Conservation (phyloP, 2,113 vertebrate genomes). For the Beaufortia kweichowensis region DNA sequence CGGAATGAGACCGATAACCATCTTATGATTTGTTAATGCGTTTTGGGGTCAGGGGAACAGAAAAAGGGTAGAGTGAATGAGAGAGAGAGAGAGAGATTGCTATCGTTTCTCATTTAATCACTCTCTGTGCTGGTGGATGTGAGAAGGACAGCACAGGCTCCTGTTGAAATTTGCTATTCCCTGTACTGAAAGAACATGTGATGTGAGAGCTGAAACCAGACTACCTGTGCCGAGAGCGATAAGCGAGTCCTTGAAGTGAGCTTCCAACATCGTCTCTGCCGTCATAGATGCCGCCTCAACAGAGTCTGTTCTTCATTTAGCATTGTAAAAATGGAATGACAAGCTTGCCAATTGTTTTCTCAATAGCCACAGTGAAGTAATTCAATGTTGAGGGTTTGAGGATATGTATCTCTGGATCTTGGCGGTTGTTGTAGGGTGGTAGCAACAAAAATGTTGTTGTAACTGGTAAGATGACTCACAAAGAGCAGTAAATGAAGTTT, state of each 20-base stretch:
- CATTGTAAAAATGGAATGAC: background rate
- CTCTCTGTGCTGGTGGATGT: conserved; percentile 33
- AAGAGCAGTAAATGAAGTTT: background rate
- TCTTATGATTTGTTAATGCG: conserved; percentile 51
- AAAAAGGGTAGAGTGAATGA: background rate
- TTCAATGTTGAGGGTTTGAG: background rate
- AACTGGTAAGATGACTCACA: background rate
- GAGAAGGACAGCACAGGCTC: conserved; percentile 41
- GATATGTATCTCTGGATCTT: background rate
- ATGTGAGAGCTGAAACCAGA: conserved; percentile 5
- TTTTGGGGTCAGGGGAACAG: conserved; percentile 28
- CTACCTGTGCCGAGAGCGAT: conserved; percentile 48
- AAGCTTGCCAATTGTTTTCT: background rate
- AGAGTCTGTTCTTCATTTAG: background rate
- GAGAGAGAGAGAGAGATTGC: conserved; percentile 40
- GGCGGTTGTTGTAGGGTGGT: background rate
- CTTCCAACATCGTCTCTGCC: background rate
- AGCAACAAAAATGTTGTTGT: background rate
- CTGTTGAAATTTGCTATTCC: conserved; percentile 33
- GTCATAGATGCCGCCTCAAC: background rate
- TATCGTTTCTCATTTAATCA: conserved; percentile 49
- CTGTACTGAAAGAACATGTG: background rate
- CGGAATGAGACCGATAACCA: conserved; percentile 38
- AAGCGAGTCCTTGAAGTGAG: conserved; percentile 54
- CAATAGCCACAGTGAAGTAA: background rate